Base-by-base conservation (phyloP, 2,113 vertebrate genomes). In the Siniperca knerii region DNA sequence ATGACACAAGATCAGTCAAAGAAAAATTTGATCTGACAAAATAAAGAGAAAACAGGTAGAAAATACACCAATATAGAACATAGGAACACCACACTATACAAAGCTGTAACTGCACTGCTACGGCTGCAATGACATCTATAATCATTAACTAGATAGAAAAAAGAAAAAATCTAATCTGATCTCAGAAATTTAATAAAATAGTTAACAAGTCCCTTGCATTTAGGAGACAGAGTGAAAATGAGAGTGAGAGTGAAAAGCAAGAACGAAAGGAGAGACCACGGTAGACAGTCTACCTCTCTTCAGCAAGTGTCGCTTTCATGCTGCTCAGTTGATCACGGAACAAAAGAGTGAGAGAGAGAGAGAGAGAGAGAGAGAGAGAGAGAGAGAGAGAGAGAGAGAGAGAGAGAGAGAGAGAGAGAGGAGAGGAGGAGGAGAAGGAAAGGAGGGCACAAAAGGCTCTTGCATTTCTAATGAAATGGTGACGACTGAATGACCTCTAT, bases 321-420 rank as follows among this genome's bases (percentile, higher is more conserved):
- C 75, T 4, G 79, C 74, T 92, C 86, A 82, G 93, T 88, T 91
- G 90, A 93, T 81, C 65, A 71, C 84, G 82, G 84, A 88, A 89
- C 81, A n/a, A n/a, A n/a, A n/a, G n/a, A n/a, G n/a, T n/a, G n/a
- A n/a, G 29, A 29, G 29, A 29, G 29, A 29, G 29, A 29, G 29
- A 29, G 29, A 29, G 29, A 29, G 29, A 29, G 29, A 29, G 29
- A 29, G 29, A 29, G 29, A 29, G 29, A 29, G 29, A 29, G 29
- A 29, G 29, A 29, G 29, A n/a, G n/a, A n/a, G n/a, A n/a, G n/a
- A n/a, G n/a, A n/a, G 83, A 0, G 62, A 11, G 64, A 10, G 55
- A 13, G 62, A 52, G 61, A 21, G 77, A 61, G 25, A 29, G 62
- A 46, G 40, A 48, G 57, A 48, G 42, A 21, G 44, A 21, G 42